phyloP scores from a whole-genome alignment of 2,888 invertebrate species.

The Pristionchus mayeri region DNA sequence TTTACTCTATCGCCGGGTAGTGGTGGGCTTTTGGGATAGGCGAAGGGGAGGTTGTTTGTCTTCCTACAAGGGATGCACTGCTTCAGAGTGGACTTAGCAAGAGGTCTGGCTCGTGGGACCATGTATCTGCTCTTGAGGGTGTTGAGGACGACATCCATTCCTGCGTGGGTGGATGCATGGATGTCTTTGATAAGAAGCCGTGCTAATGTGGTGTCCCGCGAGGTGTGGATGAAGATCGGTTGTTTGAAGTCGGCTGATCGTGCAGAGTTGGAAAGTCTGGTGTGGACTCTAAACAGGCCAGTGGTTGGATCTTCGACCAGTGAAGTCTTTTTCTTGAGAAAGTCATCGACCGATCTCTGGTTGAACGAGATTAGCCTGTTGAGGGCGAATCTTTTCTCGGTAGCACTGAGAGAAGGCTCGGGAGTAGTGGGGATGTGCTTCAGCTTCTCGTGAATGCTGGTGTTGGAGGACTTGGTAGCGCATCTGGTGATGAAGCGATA shows the following conservation, averaged over 20 bases:
- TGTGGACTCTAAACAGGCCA: background rate
- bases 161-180: background rate
- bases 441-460: background rate
- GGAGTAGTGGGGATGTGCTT: background rate
- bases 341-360: too few relatives aligned
- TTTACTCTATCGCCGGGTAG: slow-evolving; percentile 68
- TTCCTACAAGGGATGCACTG: slow-evolving; percentile 73
- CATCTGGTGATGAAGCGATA: background rate
- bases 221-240: background rate
- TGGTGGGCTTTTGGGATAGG: slow-evolving; percentile 72
- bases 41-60: slow-evolving; percentile 55
- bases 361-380: background rate
- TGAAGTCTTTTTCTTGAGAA: background rate
- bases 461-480: background rate
- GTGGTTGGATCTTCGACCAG: background rate
- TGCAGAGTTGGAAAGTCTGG: background rate
- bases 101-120: slow-evolving; percentile 64
- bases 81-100: slow-evolving; percentile 50
- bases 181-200: background rate
- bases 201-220: background rate
- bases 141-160: background rate
- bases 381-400: background rate
- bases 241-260: background rate
- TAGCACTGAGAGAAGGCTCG: background rate
- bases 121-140: slow-evolving; percentile 61